Base-by-base conservation (phyloP, 2,888 invertebrate genomes). In the Willowsia nigromaculata region DNA sequence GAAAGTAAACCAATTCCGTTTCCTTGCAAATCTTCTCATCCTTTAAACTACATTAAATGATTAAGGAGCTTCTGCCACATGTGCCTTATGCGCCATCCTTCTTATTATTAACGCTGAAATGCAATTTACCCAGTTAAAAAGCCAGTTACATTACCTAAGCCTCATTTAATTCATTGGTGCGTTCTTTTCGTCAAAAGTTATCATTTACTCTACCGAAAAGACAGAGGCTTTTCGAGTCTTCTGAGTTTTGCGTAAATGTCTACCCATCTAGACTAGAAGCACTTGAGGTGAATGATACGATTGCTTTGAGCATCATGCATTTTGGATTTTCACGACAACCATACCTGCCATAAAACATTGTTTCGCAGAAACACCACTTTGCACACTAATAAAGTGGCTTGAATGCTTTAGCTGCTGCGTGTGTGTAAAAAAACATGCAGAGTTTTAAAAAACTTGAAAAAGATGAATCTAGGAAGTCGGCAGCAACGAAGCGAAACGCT, bases 401-500 rank as follows among this genome's bases (percentile, higher is more conserved):
- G n/a, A n/a, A n/a, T n/a, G n/a, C n/a, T n/a, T n/a, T 13, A 43
- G 11, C 11, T 9, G 11, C 13, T 9, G 43, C 43, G 43, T 43
- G 43, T 43, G 43, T 43, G 43, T 43, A 43, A 9, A 6, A 43
- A 13, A 43, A 43, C 43, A 43, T 43, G 11, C 43, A 40, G 2
- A 33, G 4, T 15, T 7, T 25, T 43, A 30, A 50, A 78, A 78
- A 53, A 78, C 53, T 53, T 78, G 47, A n/a, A 76, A 76, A 80
- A 18, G 22, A 18, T 76, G 59, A 76, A 76, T 85, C 78, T 76
- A 78, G 78, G 80, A 65, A 86, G 65, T 53, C 50, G 47, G 68
- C 65, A 53, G 86, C 86, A 86, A 33, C 86, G 80, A 86, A 86
- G 86, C 86, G 80, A 65, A 40, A 86, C 86, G 80, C 80, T 50